phyloP scores from a whole-genome alignment of 1,140 invertebrate species.

The Brachionus angularis region DNA sequence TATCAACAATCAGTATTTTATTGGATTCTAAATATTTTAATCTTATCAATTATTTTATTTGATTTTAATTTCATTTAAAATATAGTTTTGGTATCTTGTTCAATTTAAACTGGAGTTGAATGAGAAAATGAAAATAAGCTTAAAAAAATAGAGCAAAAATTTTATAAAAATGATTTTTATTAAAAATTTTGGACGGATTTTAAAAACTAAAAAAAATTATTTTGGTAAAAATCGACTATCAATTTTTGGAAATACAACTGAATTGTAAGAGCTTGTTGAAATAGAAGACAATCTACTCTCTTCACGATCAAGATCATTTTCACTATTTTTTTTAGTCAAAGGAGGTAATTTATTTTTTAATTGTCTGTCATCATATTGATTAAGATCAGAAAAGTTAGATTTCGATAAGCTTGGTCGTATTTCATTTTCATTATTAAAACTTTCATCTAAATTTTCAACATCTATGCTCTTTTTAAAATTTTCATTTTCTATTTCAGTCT shows the following conservation, averaged over 20 bases:
- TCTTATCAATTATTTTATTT: no score
- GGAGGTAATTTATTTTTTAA: background rate
- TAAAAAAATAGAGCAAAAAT: no score
- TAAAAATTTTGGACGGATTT: background rate
- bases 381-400: background rate
- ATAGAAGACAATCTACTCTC: background rate
- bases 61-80: no score
- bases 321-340: background rate
- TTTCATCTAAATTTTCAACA: no score
- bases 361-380: background rate
- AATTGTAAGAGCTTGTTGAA: background rate
- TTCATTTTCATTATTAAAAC: background rate
- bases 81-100: no score
- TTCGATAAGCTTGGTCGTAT: background rate
- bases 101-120: no score
- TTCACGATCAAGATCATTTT: background rate
- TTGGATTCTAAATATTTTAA: no score
- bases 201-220: slow-evolving; percentile 15
- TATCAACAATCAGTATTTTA: no score
- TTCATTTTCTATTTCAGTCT: background rate
- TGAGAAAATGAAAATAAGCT: no score
- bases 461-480: no score
- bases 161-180: background rate
- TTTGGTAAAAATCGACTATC: slow-evolving; percentile 10
- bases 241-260: slow-evolving; percentile 14